Conservation (phyloP, 1,140 invertebrate genomes). For the Cryptotermes secundus region DNA sequence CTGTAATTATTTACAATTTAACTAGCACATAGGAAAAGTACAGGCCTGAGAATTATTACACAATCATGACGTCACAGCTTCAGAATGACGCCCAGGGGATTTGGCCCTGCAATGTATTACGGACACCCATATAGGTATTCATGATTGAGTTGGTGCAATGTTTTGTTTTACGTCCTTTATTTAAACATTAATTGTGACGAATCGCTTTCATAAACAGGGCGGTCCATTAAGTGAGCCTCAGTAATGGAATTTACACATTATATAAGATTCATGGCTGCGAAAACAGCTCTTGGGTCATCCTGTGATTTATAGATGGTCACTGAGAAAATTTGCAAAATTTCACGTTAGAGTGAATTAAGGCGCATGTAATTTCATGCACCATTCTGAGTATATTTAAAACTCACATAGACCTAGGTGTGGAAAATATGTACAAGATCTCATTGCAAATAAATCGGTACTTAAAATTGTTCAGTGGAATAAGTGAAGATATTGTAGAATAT, state of each 20-base stretch:
- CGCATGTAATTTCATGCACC: no score
- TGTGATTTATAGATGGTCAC: not conserved
- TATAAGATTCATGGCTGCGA: constrained; percentile 1
- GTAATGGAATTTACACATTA: constrained; percentile 10
- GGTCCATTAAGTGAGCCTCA: not conserved
- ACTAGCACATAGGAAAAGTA: not conserved
- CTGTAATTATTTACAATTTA: constrained; percentile 15
- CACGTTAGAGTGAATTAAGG: not conserved
- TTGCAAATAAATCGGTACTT: no score
- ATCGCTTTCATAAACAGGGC: constrained; percentile 13
- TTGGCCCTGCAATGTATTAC: not conserved
- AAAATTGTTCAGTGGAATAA: no score
- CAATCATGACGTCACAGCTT: constrained; percentile 14
- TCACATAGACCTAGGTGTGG: no score
- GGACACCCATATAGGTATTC: not conserved
- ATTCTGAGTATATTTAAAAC: no score
- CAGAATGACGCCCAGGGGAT: not conserved
- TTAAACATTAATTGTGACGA: not conserved
- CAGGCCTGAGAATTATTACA: constrained; percentile 1
- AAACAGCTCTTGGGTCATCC: not conserved
- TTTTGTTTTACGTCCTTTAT: not conserved
- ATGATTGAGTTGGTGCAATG: not conserved
- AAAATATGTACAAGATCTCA: no score
- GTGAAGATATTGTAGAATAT: no score
- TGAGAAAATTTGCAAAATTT: not conserved